These are phyloP conservation scores for Columba janthina DNA, from an alignment of 2,113 vertebrate genomes.

Conservation along the genomic window DNA sequence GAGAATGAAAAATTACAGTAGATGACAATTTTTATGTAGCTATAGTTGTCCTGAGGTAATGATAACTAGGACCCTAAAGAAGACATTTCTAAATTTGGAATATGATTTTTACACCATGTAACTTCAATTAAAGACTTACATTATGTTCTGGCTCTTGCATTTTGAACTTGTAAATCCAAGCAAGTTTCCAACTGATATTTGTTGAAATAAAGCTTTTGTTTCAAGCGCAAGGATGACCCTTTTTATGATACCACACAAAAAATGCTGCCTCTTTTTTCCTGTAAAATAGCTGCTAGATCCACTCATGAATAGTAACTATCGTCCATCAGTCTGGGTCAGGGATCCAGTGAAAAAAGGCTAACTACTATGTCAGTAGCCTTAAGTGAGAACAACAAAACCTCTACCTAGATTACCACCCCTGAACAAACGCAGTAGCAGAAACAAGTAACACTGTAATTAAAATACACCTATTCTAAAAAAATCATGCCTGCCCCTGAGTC, in stretches of 20 bases:
- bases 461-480: neutral
- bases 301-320: neutral
- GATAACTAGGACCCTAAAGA: neutral
- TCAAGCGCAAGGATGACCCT: neutral
- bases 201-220: neutral
- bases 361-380: neutral
- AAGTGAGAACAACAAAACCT: neutral
- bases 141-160: neutral
- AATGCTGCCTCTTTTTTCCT: neutral
- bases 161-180: neutral
- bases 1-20: neutral
- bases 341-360: neutral
- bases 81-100: neutral
- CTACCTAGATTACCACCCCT: neutral
- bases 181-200: neutral
- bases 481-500: neutral
- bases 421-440: neutral
- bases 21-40: neutral
- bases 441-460: neutral
- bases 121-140: neutral
- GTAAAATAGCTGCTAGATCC: neutral
- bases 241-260: neutral
- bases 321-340: fast-evolving
- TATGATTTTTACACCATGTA: neutral
- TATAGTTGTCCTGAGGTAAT: neutral